These are phyloP conservation scores for Megalurothrips usitatus DNA, from an alignment of 2,888 invertebrate genomes.

Conservation along the genomic window DNA sequence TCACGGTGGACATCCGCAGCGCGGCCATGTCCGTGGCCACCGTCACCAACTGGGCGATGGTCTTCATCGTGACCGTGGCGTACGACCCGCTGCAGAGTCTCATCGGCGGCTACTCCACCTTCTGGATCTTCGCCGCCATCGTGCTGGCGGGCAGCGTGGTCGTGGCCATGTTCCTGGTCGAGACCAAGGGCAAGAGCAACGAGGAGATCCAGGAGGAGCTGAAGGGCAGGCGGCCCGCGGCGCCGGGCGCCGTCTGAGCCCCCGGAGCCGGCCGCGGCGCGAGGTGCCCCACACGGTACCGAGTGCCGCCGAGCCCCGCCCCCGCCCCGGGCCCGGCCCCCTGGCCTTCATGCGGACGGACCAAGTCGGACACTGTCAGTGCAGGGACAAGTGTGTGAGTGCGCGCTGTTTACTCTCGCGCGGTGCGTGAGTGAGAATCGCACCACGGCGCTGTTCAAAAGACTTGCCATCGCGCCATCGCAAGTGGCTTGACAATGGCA, in stretches of 20 bases:
- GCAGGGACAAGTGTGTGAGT: no score
- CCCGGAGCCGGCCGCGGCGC: no score
- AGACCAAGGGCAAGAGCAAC: slow-evolving; percentile 58
- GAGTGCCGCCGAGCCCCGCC: no score
- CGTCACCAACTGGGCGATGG: slow-evolving; percentile 69
- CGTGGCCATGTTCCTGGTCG: slow-evolving; percentile 62
- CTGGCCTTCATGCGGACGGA: no score
- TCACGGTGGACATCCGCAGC: slow-evolving; percentile 66
- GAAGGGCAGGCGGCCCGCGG: background rate
- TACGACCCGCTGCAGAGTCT: slow-evolving; percentile 51
- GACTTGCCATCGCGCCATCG: no score
- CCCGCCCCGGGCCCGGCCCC: no score
- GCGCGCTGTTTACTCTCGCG: no score
- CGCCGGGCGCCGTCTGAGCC: background rate
- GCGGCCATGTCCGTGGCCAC: slow-evolving; percentile 71
- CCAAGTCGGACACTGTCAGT: no score
- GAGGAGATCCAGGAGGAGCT: slow-evolving; percentile 55
- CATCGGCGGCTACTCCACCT: slow-evolving; percentile 58
- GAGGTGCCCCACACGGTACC: no score
- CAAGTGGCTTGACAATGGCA: no score
- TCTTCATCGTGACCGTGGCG: slow-evolving; percentile 65
- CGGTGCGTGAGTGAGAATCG: no score
- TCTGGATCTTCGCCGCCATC: slow-evolving; percentile 61
- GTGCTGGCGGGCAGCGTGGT: slow-evolving; percentile 59
- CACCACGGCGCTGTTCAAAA: no score